Evolutionary conservation across 2,888 invertebrate genomes (phyloP).

Genomic region (Hyposoter didymator): DNA sequence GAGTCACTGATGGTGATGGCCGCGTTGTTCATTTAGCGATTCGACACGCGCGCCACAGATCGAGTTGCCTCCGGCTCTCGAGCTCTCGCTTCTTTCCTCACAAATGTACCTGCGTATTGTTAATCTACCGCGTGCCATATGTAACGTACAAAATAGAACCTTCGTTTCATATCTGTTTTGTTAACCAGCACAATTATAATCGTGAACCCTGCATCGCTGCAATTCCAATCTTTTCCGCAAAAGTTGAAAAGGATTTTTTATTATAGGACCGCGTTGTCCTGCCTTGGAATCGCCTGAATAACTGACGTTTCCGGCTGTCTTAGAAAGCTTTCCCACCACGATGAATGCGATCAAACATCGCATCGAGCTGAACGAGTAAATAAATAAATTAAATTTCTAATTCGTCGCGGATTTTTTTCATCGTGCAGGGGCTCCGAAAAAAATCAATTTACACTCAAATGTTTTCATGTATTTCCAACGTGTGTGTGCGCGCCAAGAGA

Average conservation of each 20-base stretch:
- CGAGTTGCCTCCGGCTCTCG: conserved; percentile 70
- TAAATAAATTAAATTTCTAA: not conserved
- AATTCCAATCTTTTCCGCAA: not conserved
- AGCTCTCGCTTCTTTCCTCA: conserved; percentile 53
- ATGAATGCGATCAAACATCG: not conserved
- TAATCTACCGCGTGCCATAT: conserved; percentile 7
- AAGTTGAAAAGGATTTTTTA: too few relatives aligned
- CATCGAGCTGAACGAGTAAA: not conserved
- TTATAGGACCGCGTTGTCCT: too few relatives aligned
- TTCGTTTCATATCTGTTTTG: not conserved
- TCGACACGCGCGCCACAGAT: conserved; percentile 74
- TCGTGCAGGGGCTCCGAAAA: not conserved
- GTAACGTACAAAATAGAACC: conserved; percentile 19
- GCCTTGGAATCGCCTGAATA: not conserved
- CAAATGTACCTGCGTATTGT: conserved; percentile 7
- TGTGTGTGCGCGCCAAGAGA: not conserved
- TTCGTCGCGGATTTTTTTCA: not conserved
- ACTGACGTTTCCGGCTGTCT: not conserved
- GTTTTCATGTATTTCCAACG: not conserved
- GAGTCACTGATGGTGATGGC: conserved; percentile 65
- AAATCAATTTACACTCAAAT: conserved; percentile 21
- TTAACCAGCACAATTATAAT: not conserved
- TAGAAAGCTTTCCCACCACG: not conserved
- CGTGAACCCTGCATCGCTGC: not conserved
- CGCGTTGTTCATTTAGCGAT: conserved; percentile 77